Percentiles rank a stretch among this genome's conserved stretches.
These are phyloP conservation scores for Saccostrea glomerata DNA, from an alignment of 1,140 invertebrate species.

Conservation along the genomic window DNA sequence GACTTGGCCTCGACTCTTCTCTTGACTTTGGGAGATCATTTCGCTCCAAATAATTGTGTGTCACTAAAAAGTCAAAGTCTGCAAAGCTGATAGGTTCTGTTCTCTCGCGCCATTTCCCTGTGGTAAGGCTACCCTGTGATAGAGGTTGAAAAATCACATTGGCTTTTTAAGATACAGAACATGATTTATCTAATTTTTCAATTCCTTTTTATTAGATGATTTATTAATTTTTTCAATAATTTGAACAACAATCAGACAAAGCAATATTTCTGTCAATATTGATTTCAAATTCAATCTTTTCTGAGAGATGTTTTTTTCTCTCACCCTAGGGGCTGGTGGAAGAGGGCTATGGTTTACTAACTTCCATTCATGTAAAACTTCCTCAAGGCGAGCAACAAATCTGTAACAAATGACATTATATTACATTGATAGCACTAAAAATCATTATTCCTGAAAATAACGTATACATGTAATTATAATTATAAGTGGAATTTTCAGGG, in stretches of 20 bases:
- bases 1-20: constrained; percentile 49
- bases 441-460: no score
- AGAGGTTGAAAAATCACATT: no score
- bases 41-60: constrained; percentile 72
- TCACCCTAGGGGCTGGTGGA: constrained; percentile 78
- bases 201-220: no score
- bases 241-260: no score
- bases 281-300: neutral
- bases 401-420: constrained; percentile 61
- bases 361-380: constrained; percentile 94
- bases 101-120: constrained; percentile 82
- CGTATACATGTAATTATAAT: no score
- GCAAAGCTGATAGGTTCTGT: constrained; percentile 83
- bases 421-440: no score
- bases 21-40: constrained; percentile 54
- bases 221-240: no score
- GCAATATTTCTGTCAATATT: no score
- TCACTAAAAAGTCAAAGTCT: constrained; percentile 79
- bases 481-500: no score
- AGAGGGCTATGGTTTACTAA: constrained; percentile 78
- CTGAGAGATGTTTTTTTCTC: neutral
- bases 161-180: no score
- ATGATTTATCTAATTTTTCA: no score
- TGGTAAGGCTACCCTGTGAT: constrained; percentile 74
- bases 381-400: constrained; percentile 93